Base-by-base conservation (phyloP, 1,140 invertebrate species). In the Chironomus tepperi region DNA sequence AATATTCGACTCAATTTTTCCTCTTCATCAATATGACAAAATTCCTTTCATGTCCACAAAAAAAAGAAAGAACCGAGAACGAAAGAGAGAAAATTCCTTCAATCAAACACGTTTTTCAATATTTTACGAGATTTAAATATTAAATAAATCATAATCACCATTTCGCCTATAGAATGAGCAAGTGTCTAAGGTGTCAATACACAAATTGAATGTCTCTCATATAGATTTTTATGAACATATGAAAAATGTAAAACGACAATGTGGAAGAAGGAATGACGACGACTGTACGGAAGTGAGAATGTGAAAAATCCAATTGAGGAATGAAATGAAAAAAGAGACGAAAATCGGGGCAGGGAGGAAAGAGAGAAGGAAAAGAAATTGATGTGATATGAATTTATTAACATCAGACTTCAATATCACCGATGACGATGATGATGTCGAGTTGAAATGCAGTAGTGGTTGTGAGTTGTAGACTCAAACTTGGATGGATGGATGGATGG, bases 301-400 rank as follows among this genome's bases (percentile, higher is more conserved):
- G 24, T 34, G 24, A 34, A 34, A 34, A 34, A 34, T 34, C 24
- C 24, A 34, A 34, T 34, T 34, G 24, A 34, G 24, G 24, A 34
- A 34, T 34, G 24, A 34, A 34, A 34, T 34, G 24, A 5, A 34
- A 2, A 34, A 5, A 34, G 24, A 34, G 24, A 34, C 1, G 24
- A 34, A 2, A 5, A 34, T 34, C 1, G 24, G 24, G 5, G 24
- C 5, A 34, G 24, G 24, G 24, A 34, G 24, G 24, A 34, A 5
- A 2, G 24, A 34, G 5, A 34, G 24, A 34, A n/a, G 24, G 24
- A 34, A 34, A 34, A 34, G 12, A 57, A 57, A 57, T 57, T 57
- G 47, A 57, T 57, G 47, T 57, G 47, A 57, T 57, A 5, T 57
- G 47, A 57, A 57, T 57, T 57, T 57, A 57, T 57, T 57, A 57